A percentile compares a stretch with the other conserved stretches of the same genome.
These are phyloP conservation scores for Mesocricetus auratus DNA, from an alignment of 2,113 vertebrate species.

Conservation along the genomic window DNA sequence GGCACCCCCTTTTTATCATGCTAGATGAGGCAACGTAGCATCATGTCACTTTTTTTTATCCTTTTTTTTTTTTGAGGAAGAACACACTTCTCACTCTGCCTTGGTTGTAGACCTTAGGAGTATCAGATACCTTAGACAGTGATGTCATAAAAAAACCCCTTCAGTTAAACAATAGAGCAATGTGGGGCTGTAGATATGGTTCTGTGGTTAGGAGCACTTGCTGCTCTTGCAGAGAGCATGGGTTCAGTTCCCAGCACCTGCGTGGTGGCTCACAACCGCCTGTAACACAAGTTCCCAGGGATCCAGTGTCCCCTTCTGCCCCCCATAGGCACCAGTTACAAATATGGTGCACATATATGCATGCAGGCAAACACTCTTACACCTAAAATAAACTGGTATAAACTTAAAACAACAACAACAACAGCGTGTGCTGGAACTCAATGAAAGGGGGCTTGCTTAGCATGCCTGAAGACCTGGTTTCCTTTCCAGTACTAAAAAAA, in stretches of 20 bases:
- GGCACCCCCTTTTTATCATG: not conserved
- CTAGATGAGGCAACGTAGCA: not conserved
- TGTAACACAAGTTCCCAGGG: not conserved
- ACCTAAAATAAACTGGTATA: not conserved
- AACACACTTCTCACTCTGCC: not conserved
- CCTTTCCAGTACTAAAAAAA: not conserved
- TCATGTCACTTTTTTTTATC: not conserved
- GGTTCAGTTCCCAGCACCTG: not conserved
- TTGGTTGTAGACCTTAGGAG: too few species aligned
- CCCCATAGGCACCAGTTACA: not conserved
- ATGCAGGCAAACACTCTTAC: not conserved
- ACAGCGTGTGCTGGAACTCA: not conserved
- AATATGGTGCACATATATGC: not conserved
- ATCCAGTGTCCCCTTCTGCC: not conserved
- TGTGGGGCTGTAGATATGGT: not conserved
- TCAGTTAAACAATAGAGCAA: not conserved
- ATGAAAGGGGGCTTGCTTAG: not conserved
- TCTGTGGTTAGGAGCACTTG: too few species aligned
- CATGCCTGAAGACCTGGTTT: not conserved
- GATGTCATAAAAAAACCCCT: not conserved
- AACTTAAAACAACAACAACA: not conserved
- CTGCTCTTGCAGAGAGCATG: not conserved
- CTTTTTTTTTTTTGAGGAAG: not conserved
- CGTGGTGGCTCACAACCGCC: not conserved
- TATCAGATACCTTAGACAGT: not conserved